Percentiles rank a stretch among this genome's conserved stretches.
Conservation (phyloP, 2,113 vertebrate genomes). For the Silurus glanis region DNA sequence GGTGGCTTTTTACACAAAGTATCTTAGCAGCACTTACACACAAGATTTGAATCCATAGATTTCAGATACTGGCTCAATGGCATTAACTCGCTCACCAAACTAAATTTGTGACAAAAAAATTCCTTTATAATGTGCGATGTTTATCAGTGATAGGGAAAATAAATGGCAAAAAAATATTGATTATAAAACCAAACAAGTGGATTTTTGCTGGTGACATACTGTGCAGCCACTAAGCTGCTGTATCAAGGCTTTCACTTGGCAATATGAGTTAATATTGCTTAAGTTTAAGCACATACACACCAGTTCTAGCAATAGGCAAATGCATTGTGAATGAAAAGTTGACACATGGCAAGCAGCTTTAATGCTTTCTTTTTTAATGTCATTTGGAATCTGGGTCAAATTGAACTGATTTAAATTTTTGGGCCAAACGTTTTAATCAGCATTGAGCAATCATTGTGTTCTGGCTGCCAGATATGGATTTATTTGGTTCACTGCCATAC, state of each 20-base stretch:
- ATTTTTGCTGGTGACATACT: neutral
- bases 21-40: neutral
- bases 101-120: neutral
- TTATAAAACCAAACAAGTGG: neutral
- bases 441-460: neutral
- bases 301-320: neutral
- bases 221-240: neutral
- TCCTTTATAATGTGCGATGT: neutral
- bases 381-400: neutral
- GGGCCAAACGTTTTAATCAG: neutral
- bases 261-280: neutral
- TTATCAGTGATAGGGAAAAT: neutral
- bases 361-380: neutral
- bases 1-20: neutral
- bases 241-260: neutral
- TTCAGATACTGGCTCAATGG: neutral
- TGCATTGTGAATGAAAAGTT: neutral
- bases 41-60: neutral
- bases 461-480: neutral
- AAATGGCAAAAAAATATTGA: neutral
- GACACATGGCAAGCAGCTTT: neutral
- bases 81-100: neutral
- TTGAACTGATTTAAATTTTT: neutral
- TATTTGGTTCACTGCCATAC: constrained; percentile 2
- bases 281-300: neutral